These are phyloP conservation scores for Ditylenchus dipsaci DNA, from an alignment of 1,140 invertebrate species.

Conservation along the genomic window DNA sequence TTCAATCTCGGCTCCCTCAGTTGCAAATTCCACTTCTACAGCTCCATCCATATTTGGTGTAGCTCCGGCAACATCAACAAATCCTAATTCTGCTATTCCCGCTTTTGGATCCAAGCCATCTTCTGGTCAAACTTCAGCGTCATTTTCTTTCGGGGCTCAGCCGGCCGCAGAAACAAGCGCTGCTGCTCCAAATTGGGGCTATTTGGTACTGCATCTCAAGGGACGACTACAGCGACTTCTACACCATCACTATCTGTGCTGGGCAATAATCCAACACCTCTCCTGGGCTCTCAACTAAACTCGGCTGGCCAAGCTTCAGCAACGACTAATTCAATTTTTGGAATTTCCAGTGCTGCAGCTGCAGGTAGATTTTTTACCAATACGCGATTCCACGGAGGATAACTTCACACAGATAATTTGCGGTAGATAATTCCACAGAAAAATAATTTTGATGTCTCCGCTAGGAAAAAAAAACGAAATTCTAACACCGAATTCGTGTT, in stretches of 20 bases:
- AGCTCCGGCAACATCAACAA: too few species aligned
- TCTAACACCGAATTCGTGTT: too few species aligned
- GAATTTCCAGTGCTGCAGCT: too few species aligned
- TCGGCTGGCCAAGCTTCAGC: background rate
- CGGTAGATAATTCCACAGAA: too few species aligned
- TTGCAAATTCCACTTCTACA: too few species aligned
- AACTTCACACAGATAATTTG: too few species aligned
- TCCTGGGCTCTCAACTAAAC: background rate
- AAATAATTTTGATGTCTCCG: too few species aligned
- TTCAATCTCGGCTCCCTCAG: too few species aligned
- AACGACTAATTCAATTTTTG: too few species aligned
- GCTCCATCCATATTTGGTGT: too few species aligned
- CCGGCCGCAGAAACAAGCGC: slow-evolving; percentile 2
- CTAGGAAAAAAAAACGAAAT: too few species aligned
- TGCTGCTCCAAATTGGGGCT: background rate
- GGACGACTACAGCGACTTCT: background rate
- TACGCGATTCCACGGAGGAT: background rate
- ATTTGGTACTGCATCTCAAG: background rate
- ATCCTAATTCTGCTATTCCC: background rate
- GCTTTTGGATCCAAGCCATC: background rate
- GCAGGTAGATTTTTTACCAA: background rate
- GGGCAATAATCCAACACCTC: background rate
- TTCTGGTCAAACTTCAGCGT: background rate
- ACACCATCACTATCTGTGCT: background rate
- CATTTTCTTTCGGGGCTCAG: background rate